These are phyloP conservation scores for Upupa epops DNA, from an alignment of 2,113 vertebrate genomes.

Conservation along the genomic window DNA sequence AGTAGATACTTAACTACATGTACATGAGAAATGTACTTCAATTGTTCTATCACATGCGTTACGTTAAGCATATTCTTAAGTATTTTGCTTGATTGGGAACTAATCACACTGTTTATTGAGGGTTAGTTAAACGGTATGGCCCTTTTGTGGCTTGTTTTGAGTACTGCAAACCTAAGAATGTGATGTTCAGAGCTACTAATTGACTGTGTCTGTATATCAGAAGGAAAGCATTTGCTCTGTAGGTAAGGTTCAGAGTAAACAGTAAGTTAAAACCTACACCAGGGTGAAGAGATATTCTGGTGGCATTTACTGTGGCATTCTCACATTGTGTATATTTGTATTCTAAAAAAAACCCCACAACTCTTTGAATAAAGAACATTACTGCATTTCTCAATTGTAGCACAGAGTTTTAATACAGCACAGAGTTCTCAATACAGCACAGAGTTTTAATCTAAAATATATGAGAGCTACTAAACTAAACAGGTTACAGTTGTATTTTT, in stretches of 20 bases:
- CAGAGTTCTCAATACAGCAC: neutral
- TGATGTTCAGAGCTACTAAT: neutral
- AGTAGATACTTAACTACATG: conserved; percentile 43
- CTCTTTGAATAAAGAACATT: neutral
- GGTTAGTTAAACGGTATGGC: conserved; percentile 10
- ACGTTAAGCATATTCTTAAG: conserved; percentile 25
- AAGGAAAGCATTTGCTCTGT: neutral
- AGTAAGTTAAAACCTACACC: neutral
- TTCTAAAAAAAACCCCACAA: neutral
- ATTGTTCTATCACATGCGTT: conserved; percentile 29
- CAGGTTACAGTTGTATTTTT: neutral
- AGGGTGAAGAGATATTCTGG: neutral
- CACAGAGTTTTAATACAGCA: neutral
- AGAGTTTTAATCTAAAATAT: neutral
- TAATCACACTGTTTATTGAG: conserved; percentile 57
- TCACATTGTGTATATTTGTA: neutral
- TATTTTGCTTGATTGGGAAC: conserved; percentile 23
- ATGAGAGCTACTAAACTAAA: neutral
- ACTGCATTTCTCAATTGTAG: neutral
- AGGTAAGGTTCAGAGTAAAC: neutral
- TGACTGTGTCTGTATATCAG: neutral
- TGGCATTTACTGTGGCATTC: neutral
- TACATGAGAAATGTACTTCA: conserved; percentile 43
- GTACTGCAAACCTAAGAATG: neutral
- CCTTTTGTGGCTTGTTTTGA: conserved; percentile 15